Conservation (phyloP, 2,888 invertebrate species). For the Lydus trimaculatus region DNA sequence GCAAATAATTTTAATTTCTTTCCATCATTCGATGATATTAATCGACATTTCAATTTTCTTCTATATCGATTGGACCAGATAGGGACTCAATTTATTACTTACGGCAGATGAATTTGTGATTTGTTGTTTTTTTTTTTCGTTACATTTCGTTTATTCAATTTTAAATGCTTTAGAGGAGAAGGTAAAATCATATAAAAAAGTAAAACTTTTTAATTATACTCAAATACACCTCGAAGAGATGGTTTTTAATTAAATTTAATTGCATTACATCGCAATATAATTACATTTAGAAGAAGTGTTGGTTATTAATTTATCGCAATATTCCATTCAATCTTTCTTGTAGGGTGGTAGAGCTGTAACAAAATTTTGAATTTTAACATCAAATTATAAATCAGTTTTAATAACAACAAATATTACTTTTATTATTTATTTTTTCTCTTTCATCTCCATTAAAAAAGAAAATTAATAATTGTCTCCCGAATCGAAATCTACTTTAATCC, state of each 20-base stretch:
- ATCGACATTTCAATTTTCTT: neutral
- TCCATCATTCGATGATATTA: too few relatives aligned
- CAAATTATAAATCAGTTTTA: too few relatives aligned
- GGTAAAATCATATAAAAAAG: neutral
- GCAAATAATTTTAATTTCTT: neutral
- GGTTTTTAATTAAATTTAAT: constrained; percentile 28
- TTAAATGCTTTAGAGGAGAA: too few relatives aligned
- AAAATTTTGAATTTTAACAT: too few relatives aligned
- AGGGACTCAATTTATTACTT: neutral
- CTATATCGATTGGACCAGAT: neutral
- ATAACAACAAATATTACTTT: too few relatives aligned
- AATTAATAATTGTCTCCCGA: constrained; percentile 1
- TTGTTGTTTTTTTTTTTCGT: neutral
- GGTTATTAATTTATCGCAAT: neutral
- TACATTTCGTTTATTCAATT: too few relatives aligned
- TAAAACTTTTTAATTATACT: neutral
- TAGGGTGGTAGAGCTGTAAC: too few relatives aligned
- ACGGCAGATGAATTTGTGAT: neutral
- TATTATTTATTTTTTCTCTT: too few relatives aligned
- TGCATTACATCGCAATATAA: constrained; percentile 15
- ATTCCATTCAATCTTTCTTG: neutral
- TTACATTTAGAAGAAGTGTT: neutral
- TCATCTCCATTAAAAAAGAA: too few relatives aligned
- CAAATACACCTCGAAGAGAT: constrained; percentile 4
- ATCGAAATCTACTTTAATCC: constrained; percentile 9